Conservation (phyloP, 2,113 vertebrate species). For the Eublepharis macularius region DNA sequence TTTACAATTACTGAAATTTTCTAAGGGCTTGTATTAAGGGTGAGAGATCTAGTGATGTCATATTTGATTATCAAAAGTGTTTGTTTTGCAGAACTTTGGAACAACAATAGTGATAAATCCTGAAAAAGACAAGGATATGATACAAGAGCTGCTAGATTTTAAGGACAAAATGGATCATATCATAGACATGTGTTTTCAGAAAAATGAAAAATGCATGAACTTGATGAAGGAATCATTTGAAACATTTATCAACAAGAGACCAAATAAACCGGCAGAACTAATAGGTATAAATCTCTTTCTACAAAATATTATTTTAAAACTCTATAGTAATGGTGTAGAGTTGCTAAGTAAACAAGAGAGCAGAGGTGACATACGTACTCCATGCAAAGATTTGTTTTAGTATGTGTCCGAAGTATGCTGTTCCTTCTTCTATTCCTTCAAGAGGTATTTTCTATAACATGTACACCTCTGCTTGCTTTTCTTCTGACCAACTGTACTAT, state of each 20-base stretch:
- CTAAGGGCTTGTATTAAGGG: conserved; percentile 24
- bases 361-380: neutral
- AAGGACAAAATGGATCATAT: conserved; percentile 86
- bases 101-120: conserved; percentile 84
- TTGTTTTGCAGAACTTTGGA: conserved; percentile 79
- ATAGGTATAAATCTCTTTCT: conserved; percentile 75
- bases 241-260: conserved; percentile 85
- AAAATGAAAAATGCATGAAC: conserved; percentile 83
- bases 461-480: conserved; percentile 24
- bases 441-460: conserved; percentile 14
- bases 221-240: conserved; percentile 87
- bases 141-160: conserved; percentile 85
- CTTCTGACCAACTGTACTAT: neutral
- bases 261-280: conserved; percentile 85
- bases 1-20: conserved; percentile 37
- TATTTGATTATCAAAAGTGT: conserved; percentile 70
- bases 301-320: conserved; percentile 38
- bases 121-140: conserved; percentile 87
- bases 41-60: conserved; percentile 52
- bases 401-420: accelerated
- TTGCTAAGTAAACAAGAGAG: conserved; percentile 57
- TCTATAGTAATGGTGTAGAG: conserved; percentile 31
- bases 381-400: neutral
- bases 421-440: neutral
- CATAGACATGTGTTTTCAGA: conserved; percentile 84